Percentiles rank a stretch among this genome's conserved stretches.
Conservation (phyloP, 2,113 vertebrate genomes). For the Microtus montanus region DNA sequence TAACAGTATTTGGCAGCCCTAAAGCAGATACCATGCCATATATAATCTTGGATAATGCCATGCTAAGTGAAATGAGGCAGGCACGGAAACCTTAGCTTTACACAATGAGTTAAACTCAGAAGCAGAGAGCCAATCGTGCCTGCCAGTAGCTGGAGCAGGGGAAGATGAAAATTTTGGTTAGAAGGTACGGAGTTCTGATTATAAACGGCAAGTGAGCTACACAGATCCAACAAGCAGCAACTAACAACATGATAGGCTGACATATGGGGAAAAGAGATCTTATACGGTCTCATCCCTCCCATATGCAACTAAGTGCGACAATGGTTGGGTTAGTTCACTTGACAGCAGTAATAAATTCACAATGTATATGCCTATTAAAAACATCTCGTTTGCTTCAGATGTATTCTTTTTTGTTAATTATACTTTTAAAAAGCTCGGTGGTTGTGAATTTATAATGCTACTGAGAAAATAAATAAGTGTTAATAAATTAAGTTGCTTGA, state of each 20-base stretch:
- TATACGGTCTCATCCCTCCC: background rate
- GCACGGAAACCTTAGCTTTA: background rate
- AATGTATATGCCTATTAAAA: background rate
- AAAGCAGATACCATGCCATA: background rate
- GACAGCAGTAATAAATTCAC: background rate
- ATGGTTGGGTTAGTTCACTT: background rate
- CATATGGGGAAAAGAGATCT: background rate
- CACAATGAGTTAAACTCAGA: background rate
- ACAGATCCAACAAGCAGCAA: background rate
- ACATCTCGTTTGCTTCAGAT: background rate
- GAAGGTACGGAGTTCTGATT: background rate
- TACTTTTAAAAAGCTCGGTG: background rate
- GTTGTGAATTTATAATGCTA: background rate
- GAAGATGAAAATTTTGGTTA: background rate
- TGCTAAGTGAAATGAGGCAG: background rate
- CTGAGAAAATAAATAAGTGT: slow-evolving; percentile 24
- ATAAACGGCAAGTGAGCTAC: background rate
- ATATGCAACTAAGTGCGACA: background rate
- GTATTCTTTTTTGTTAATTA: background rate
- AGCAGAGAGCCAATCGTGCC: background rate
- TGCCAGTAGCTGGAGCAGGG: background rate
- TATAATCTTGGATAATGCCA: background rate
- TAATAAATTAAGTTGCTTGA: background rate
- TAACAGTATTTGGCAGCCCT: background rate
- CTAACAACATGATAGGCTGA: background rate